A percentile compares a stretch with the other conserved stretches of the same genome.
Evolutionary conservation across 2,888 invertebrate species (phyloP).

Genomic region (Parascotia fuliginaria): DNA sequence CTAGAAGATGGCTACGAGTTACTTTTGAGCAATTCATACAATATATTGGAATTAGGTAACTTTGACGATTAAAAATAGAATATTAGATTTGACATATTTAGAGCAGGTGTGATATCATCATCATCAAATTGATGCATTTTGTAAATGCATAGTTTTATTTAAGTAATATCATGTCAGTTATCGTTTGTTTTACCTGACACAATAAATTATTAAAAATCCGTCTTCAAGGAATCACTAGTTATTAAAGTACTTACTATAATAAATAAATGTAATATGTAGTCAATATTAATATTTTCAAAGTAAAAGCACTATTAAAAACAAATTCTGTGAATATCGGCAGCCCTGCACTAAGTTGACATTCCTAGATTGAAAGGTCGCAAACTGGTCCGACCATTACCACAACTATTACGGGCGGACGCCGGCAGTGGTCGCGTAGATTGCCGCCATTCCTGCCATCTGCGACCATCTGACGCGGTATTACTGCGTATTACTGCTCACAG

Average conservation of each 20-base stretch:
- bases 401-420: conserved; percentile 59
- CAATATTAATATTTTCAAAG: no score
- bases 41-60: not conserved
- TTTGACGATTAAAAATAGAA: not conserved
- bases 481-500: conserved; percentile 56
- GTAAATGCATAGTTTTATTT: no score
- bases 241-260: no score
- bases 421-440: conserved; percentile 65
- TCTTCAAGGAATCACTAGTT: no score
- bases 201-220: no score
- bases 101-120: no score
- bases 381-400: conserved; percentile 61
- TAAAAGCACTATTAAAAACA: not conserved
- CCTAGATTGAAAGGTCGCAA: conserved; percentile 67
- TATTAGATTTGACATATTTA: not conserved
- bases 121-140: no score
- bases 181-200: no score
- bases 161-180: no score
- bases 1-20: conserved; percentile 5
- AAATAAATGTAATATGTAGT: no score
- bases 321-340: conserved; percentile 16
- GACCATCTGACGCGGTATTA: conserved; percentile 50
- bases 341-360: conserved; percentile 59
- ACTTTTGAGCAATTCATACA: conserved; percentile 1
- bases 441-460: conserved; percentile 52